phyloP scores from a whole-genome alignment of 2,113 vertebrate genomes.

The Noturus placidus region DNA sequence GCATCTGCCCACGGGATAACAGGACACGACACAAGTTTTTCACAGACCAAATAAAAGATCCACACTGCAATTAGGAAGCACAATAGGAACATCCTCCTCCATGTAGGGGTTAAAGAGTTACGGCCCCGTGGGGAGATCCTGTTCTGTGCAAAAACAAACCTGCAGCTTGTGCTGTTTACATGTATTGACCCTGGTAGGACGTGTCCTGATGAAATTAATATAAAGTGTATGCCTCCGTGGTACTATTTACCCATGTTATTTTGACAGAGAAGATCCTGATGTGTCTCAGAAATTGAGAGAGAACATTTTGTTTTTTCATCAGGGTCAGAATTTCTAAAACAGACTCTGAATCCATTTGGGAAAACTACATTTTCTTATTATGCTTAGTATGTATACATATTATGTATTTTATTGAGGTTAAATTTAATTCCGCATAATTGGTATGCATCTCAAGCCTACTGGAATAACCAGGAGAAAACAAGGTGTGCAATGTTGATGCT shows the following conservation, averaged over 20 bases:
- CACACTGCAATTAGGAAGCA: slow-evolving; percentile 78
- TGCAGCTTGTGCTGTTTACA: slow-evolving; percentile 54
- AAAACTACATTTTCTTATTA: background rate
- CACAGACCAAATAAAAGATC: slow-evolving; percentile 73
- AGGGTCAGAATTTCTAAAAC: background rate
- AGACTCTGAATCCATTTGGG: background rate
- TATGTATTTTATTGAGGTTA: slow-evolving; percentile 18
- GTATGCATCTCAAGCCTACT: slow-evolving; percentile 25
- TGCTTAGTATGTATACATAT: background rate
- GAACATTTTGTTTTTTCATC: background rate
- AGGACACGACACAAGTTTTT: slow-evolving; percentile 60
- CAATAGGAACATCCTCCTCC: slow-evolving; percentile 76
- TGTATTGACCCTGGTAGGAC: slow-evolving; percentile 32
- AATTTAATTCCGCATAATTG: slow-evolving; percentile 33
- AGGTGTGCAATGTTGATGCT: slow-evolving; percentile 55
- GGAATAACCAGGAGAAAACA: slow-evolving; percentile 33
- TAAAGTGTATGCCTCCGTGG: background rate
- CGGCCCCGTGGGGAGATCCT: slow-evolving; percentile 67
- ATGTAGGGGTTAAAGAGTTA: slow-evolving; percentile 71
- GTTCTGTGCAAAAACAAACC: slow-evolving; percentile 69
- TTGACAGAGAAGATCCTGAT: background rate
- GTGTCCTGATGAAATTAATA: slow-evolving; percentile 7
- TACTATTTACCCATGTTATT: slow-evolving; percentile 19
- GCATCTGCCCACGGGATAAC: slow-evolving; percentile 41
- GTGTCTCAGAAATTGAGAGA: slow-evolving; percentile 3